These are phyloP conservation scores for Lathamus discolor DNA, from an alignment of 2,113 vertebrate genomes.

Conservation along the genomic window DNA sequence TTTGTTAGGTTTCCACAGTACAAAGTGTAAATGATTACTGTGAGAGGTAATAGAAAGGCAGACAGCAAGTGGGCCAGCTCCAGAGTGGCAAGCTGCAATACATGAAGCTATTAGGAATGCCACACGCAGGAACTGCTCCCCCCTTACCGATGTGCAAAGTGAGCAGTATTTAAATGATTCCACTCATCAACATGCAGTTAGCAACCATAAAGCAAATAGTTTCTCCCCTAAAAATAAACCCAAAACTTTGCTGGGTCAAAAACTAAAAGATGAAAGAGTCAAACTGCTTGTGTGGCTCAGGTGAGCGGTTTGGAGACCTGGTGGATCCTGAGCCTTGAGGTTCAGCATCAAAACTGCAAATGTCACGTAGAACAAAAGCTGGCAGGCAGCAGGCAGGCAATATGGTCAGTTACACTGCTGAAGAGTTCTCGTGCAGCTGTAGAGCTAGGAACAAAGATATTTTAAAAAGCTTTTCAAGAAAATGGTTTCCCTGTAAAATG, in stretches of 20 bases:
- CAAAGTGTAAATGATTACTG: slow-evolving; percentile 23
- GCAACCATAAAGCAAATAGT: background rate
- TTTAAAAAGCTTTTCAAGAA: background rate
- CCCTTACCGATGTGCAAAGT: background rate
- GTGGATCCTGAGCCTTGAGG: background rate
- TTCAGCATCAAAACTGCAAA: background rate
- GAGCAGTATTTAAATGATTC: background rate
- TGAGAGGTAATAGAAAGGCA: slow-evolving; percentile 6
- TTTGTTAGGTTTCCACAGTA: background rate
- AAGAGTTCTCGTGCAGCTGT: background rate
- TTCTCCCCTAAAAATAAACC: background rate
- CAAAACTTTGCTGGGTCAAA: background rate
- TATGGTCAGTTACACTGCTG: background rate
- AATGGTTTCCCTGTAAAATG: background rate
- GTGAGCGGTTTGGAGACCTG: background rate
- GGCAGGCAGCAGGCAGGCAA: background rate
- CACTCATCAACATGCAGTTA: background rate
- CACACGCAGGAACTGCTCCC: background rate
- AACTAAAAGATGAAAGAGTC: background rate
- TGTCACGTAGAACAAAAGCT: background rate
- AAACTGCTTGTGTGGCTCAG: background rate
- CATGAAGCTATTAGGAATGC: background rate
- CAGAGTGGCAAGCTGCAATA: background rate
- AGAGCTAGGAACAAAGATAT: background rate
- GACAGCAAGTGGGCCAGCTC: background rate